Evolutionary conservation across 2,888 invertebrate genomes (phyloP), one percentile per base, ranked within the genome.

Genomic region (Ochropleura leucogaster): DNA sequence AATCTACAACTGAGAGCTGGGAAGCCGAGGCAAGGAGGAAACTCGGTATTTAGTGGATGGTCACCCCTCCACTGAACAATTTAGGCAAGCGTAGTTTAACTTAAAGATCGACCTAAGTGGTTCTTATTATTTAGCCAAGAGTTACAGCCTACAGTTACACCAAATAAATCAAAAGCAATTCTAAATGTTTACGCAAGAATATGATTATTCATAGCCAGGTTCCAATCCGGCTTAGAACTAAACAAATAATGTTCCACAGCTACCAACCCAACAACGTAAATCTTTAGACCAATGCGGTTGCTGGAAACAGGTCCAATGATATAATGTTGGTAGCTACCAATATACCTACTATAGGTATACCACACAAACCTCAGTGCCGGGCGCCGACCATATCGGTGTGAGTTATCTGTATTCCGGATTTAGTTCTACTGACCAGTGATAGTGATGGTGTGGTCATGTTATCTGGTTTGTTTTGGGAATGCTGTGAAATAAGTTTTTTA

Each of bases 331-430:
- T 47, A 63, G 49, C 47, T 59, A 46, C 10, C 7, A n/a, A n/a
- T n/a, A n/a, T 49, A 2, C 30, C 30, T 49, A 12, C 14, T 44
- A 0, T 76, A 65, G 20, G 2, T 42, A 40, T 67, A 57, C 18
- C 46, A 40, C 0, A 30, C 8, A 20, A 57, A 68, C 64, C 67
- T n/a, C 68, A 68, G 12, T 10, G 40, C 20, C 51, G 20, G 44
- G 16, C 12, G 6, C 7, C 1, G 5, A 42, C 51, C 68, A 55
- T 82, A 82, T 80, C 68, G 57, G 3, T 68, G 65, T 53, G 42
- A 63, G 40, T 72, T 80, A 80, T 82, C 80, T 72, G 59, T 66
- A 69, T 80, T 72, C 82, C 72, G 80, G 72, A 77, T 77, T 82
- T 72, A 65, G 62, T 63, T n/a, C 8, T 5, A 16, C 42, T 53